Base-by-base conservation (phyloP, 2,888 invertebrate species). In the Drosophila pseudotalamancana region DNA sequence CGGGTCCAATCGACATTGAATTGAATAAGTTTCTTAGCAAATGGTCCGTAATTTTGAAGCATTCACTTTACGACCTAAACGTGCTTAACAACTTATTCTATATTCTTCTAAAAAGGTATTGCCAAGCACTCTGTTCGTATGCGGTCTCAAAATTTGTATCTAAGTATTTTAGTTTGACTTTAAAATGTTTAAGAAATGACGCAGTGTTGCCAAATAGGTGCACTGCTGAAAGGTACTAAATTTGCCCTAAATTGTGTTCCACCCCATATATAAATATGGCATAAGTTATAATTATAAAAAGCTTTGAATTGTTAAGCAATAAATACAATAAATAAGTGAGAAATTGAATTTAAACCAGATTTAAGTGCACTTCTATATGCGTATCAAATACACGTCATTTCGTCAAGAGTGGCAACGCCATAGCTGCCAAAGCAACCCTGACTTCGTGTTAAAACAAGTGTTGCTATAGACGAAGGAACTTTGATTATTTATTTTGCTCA, bases 401-500 rank as follows among this genome's bases (percentile, higher is more conserved):
- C 6, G 16, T 21, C 4, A 48, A 29, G 12, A 14, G 75, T 85
- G 86, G 79, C 79, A 80, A 57, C 82, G 29, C 69, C 19, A 14
- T 4, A 40, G 2, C 4, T 18, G 12, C 8, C 60, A 76, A 72
- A 56, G 69, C 77, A 78, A 66, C 77, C 42, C 85, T 78, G 82
- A 9, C 14, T 50, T 25, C 32, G 31, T 50, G 51, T 56, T 59
- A 25, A 62, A 82, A 78, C 83, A 85, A 80, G 83, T 80, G 80
- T 77, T 80, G 79, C 57, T 66, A 61, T 56, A 51, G 56, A 59
- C 65, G 69, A 59, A 56, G 62, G 55, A 35, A 66, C 72, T 77
- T 69, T 61, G 73, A 68, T 62, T 79, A 68, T 68, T 79, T 77
- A 65, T 74, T 59, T 63, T 77, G 66, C 57, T 70, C 18, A 43